Conservation (phyloP, 2,113 vertebrate species). For the Gymnarchus niloticus region DNA sequence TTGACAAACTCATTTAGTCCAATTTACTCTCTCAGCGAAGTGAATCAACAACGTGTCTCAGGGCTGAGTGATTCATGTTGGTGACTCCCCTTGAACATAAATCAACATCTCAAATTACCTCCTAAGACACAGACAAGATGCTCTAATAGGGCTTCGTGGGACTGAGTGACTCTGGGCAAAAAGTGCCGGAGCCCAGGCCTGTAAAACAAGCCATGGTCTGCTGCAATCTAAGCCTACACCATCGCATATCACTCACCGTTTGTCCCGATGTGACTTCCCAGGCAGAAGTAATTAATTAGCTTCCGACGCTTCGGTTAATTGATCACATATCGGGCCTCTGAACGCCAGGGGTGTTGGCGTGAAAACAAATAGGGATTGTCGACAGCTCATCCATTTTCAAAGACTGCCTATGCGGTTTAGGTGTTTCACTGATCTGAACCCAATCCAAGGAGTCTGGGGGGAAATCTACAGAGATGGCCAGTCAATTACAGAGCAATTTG, state of each 20-base stretch:
- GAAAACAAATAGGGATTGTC: neutral
- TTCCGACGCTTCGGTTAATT: neutral
- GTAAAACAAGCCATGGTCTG: neutral
- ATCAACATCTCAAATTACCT: conserved; percentile 9
- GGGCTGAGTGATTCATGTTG: conserved; percentile 8
- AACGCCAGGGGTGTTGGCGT: neutral
- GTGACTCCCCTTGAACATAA: conserved; percentile 24
- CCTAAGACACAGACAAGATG: neutral
- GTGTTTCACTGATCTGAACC: neutral
- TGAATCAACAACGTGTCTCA: conserved; percentile 11
- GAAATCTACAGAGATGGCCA: neutral
- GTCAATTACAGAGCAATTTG: neutral
- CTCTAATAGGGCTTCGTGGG: neutral
- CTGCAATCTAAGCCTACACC: neutral
- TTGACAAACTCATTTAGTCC: neutral
- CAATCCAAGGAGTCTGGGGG: neutral
- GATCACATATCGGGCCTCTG: neutral
- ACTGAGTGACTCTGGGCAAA: neutral
- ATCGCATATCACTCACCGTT: neutral
- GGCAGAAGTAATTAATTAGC: neutral
- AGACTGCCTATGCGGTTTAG: too few relatives aligned
- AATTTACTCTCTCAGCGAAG: neutral
- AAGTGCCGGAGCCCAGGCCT: too few relatives aligned
- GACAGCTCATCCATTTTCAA: neutral
- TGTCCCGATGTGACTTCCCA: neutral